Evolutionary conservation across 2,888 invertebrate species (phyloP).

Genomic region (Amblyteles armatorius): DNA sequence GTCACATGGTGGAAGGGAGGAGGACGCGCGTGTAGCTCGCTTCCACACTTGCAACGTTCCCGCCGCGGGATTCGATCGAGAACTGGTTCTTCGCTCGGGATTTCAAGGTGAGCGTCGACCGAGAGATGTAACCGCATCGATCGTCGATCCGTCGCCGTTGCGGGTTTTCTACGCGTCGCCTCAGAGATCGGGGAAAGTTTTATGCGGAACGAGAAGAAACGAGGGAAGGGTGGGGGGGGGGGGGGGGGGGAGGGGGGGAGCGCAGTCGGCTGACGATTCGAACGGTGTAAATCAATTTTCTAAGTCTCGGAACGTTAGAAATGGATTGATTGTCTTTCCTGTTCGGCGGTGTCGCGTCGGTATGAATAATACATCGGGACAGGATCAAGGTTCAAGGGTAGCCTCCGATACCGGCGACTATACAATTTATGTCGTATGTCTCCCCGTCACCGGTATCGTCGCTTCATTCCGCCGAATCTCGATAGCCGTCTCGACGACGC

Average conservation of each 20-base stretch:
- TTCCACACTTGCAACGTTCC: background rate
- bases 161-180: background rate
- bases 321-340: slow-evolving; percentile 13
- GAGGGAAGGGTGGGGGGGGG: too few relatives aligned
- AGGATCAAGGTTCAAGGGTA: slow-evolving; percentile 52
- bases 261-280: background rate
- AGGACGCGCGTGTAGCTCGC: background rate
- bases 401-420: background rate
- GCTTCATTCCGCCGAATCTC: background rate
- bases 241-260: too few relatives aligned
- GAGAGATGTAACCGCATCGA: background rate
- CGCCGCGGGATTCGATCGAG: slow-evolving; percentile 5
- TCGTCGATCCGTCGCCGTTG: background rate
- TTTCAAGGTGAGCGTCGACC: slow-evolving; percentile 2
- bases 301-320: background rate
- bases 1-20: background rate
- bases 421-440: background rate
- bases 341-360: slow-evolving; percentile 19
- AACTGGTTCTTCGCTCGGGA: slow-evolving; percentile 3
- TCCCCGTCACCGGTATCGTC: background rate
- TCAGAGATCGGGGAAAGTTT: background rate
- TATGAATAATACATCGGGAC: slow-evolving; percentile 33
- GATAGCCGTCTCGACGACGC: background rate
- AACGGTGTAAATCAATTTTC: background rate
- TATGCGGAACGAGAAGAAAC: background rate